Evolutionary conservation across 2,888 invertebrate species (phyloP).

Genomic region (Trichogramma evanescens): DNA sequence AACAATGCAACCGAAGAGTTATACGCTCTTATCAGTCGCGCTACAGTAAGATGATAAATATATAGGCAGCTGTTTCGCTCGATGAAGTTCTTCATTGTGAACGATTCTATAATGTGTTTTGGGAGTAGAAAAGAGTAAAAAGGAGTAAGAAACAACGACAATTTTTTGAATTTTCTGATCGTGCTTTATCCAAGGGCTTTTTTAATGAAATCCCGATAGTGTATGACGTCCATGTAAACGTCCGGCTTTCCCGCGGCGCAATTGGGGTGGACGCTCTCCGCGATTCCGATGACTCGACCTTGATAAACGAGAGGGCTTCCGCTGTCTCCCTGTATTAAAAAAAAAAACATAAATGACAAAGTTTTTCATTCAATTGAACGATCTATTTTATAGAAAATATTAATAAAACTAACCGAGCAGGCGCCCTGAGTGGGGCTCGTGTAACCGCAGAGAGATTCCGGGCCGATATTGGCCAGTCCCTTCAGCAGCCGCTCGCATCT

Average conservation of each 20-base stretch:
- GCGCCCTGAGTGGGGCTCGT: constrained; percentile 2
- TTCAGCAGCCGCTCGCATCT: neutral
- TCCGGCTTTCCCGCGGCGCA: constrained; percentile 17
- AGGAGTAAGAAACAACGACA: too few relatives aligned
- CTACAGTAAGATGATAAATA: too few relatives aligned
- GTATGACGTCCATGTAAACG: constrained; percentile 11
- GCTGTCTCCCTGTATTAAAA: constrained; percentile 19
- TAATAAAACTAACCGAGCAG: constrained; percentile 18
- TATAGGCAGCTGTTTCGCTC: too few relatives aligned
- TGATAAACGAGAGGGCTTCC: constrained; percentile 20
- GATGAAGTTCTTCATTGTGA: too few relatives aligned
- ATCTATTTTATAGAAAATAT: neutral
- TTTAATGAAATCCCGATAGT: constrained; percentile 12
- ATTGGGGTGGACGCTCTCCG: constrained; percentile 3
- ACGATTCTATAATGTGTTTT: too few relatives aligned
- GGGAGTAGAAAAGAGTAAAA: too few relatives aligned
- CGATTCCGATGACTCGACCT: constrained; percentile 14
- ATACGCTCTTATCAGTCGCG: too few relatives aligned
- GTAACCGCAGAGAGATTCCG: constrained; percentile 10
- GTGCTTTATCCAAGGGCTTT: neutral
- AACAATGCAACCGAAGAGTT: too few relatives aligned
- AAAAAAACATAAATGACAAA: neutral
- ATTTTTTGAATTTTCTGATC: too few relatives aligned
- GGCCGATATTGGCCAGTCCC: neutral
- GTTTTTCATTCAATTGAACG: neutral